Conservation (phyloP, 2,113 vertebrate genomes). For the Nymphicus hollandicus region DNA sequence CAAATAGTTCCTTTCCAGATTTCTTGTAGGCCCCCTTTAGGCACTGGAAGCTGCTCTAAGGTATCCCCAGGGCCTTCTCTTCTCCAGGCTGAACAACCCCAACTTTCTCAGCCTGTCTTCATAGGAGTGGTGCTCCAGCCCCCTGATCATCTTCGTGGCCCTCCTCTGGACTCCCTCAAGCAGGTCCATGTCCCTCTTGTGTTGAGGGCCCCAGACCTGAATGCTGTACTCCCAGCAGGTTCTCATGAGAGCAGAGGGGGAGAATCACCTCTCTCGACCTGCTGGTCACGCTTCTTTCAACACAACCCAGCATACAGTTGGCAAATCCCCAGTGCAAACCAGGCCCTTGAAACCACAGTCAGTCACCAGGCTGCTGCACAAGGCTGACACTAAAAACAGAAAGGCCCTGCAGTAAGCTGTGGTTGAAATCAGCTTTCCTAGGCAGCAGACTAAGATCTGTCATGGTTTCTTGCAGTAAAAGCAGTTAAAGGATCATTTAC, state of each 20-base stretch:
- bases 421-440: background rate
- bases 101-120: background rate
- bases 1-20: background rate
- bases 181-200: background rate
- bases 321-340: background rate
- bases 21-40: background rate
- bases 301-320: background rate
- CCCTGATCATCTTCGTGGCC: background rate
- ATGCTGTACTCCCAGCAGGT: background rate
- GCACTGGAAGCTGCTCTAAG: background rate
- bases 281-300: background rate
- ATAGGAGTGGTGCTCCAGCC: background rate
- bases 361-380: background rate
- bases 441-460: background rate
- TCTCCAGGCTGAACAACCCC: background rate
- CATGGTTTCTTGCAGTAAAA: background rate
- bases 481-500: background rate
- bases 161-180: background rate
- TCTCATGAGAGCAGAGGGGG: background rate
- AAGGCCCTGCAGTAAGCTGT: accelerated
- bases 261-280: background rate
- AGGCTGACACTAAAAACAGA: accelerated
- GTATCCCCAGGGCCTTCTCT: background rate
- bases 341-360: background rate
- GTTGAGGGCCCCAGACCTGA: background rate